These are phyloP conservation scores for Formica aserva DNA, from an alignment of 2,888 invertebrate species.

Conservation along the genomic window DNA sequence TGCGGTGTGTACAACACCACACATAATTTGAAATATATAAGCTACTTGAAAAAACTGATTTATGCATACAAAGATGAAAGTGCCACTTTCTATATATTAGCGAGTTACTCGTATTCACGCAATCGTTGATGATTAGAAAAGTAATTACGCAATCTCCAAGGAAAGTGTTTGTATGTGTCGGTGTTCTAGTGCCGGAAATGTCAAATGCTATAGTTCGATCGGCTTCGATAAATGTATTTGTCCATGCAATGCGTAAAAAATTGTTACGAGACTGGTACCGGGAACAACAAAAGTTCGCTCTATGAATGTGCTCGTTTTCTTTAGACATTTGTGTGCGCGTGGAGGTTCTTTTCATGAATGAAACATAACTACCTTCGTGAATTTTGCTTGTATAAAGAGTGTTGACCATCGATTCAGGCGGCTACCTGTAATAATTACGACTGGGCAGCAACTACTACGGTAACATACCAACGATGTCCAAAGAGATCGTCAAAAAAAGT, in stretches of 20 bases:
- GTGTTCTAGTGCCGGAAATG: neutral
- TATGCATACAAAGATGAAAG: neutral
- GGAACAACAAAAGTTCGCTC: constrained; percentile 57
- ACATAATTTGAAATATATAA: neutral
- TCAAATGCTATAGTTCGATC: constrained; percentile 18
- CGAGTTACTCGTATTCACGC: constrained; percentile 8
- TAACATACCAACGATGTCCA: constrained; percentile 35
- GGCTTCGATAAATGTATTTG: constrained; percentile 49
- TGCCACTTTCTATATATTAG: constrained; percentile 16
- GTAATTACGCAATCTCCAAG: constrained; percentile 31
- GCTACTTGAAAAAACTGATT: neutral
- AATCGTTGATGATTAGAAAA: constrained; percentile 33
- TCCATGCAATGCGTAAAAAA: constrained; percentile 54
- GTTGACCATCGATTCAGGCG: constrained; percentile 66
- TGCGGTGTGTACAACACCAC: neutral
- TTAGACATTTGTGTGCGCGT: constrained; percentile 56
- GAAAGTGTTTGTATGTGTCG: constrained; percentile 12
- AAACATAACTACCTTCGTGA: constrained; percentile 65
- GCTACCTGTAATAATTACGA: constrained; percentile 70
- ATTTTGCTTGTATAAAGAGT: constrained; percentile 64
- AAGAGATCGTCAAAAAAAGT: constrained; percentile 49
- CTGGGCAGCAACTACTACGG: constrained; percentile 36
- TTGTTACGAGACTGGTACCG: constrained; percentile 48
- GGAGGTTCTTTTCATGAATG: constrained; percentile 71
- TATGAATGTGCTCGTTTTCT: constrained; percentile 58